A percentile compares a stretch with the other conserved stretches of the same genome.
Conservation (phyloP, 2,797 vertebrate species). For the Amblyraja radiata region DNA sequence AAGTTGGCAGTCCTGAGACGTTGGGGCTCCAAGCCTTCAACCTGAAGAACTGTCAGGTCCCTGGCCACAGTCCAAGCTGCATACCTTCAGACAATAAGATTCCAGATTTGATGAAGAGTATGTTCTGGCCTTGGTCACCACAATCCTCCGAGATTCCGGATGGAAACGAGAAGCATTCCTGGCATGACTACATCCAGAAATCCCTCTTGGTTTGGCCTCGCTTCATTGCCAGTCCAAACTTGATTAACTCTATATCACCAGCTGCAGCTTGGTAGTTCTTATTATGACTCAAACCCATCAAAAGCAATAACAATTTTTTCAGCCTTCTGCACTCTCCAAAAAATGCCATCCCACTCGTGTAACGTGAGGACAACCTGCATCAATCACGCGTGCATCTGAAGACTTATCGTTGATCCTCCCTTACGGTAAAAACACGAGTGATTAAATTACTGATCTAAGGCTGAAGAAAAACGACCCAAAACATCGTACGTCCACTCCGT, state of each 20-base stretch:
- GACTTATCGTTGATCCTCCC: not conserved
- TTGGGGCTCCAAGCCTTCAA: conserved; percentile 17
- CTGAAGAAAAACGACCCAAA: too few species aligned
- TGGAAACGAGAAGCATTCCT: conserved; percentile 17
- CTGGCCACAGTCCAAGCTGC: conserved; percentile 3
- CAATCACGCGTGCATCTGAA: not conserved
- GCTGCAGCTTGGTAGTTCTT: not conserved
- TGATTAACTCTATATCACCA: not conserved
- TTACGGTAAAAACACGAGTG: not conserved
- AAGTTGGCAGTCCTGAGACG: conserved; percentile 14
- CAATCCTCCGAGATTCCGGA: conserved; percentile 20
- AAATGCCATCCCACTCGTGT: not conserved
- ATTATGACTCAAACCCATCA: not conserved
- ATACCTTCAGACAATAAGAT: conserved; percentile 23
- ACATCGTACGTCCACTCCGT: too few species aligned
- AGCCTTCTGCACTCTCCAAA: not conserved
- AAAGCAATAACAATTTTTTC: not conserved
- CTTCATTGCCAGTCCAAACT: not conserved
- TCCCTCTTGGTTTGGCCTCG: not conserved
- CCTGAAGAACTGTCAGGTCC: not conserved
- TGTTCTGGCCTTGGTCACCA: not conserved
- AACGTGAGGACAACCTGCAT: not conserved
- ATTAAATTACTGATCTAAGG: not conserved
- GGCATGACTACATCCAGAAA: not conserved
- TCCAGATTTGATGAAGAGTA: conserved; percentile 31